Evolutionary conservation across 2,888 invertebrate genomes (phyloP).

Genomic region (Metallyticus violacea): DNA sequence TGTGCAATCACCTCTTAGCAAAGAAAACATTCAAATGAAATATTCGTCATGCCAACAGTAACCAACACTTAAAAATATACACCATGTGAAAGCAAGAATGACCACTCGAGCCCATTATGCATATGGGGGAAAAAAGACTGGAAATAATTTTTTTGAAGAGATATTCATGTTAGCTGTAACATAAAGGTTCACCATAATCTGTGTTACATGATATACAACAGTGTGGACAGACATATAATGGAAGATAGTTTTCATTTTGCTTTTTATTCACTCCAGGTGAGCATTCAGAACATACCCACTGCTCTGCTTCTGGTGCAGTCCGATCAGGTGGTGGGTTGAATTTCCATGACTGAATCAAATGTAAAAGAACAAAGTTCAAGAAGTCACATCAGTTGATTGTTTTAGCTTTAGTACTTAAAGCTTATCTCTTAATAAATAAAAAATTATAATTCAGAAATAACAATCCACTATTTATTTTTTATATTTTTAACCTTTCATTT

Average conservation of each 20-base stretch:
- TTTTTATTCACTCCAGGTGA: background rate
- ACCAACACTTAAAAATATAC: background rate
- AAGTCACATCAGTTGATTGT: background rate
- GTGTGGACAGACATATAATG: too few relatives aligned
- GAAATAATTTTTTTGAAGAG: background rate
- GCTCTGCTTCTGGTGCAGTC: slow-evolving; percentile 37
- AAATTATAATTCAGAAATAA: background rate
- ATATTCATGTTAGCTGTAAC: background rate
- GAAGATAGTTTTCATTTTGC: background rate
- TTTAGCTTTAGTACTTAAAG: background rate
- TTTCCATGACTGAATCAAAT: slow-evolving; percentile 38
- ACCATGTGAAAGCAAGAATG: background rate
- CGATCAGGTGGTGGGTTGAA: slow-evolving; percentile 38
- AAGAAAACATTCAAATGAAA: background rate
- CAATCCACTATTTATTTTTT: background rate
- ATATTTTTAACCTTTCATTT: background rate
- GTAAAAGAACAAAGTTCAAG: background rate
- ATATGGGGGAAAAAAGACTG: background rate
- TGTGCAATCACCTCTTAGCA: background rate
- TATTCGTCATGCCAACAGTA: too few relatives aligned
- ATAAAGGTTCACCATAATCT: background rate
- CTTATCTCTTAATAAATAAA: background rate
- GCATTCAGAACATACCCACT: slow-evolving; percentile 37
- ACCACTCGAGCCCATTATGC: background rate
- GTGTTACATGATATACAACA: background rate